Conservation (phyloP, 2,797 vertebrate species). For the Gobio occitaniae region DNA sequence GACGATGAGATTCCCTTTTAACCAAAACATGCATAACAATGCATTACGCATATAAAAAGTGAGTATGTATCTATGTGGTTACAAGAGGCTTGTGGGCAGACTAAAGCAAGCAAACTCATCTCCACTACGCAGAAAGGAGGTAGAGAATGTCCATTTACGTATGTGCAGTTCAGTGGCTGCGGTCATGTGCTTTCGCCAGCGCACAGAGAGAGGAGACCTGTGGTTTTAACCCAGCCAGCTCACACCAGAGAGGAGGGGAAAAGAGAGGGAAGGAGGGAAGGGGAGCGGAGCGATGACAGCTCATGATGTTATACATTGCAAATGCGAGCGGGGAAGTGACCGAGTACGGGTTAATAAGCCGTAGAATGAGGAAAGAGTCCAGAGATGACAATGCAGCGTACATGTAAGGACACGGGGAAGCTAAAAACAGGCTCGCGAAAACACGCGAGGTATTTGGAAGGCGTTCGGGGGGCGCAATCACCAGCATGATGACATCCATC, state of each 20-base stretch:
- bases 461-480: not conserved
- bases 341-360: conserved; percentile 34
- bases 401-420: not conserved
- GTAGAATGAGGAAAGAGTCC: conserved; percentile 12
- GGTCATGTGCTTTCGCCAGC: conserved; percentile 39
- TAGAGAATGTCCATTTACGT: conserved; percentile 57
- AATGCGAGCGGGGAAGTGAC: conserved; percentile 49
- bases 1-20: conserved; percentile 8
- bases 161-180: conserved; percentile 44
- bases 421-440: not conserved
- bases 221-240: conserved; percentile 45
- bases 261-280: conserved; percentile 1
- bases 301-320: conserved; percentile 54
- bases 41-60: not conserved
- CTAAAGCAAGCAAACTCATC: conserved; percentile 38
- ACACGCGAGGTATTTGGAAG: conserved; percentile 8
- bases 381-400: conserved; percentile 20
- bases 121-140: conserved; percentile 24
- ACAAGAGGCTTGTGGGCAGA: conserved; percentile 35
- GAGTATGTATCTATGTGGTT: conserved; percentile 31
- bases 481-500: conserved; percentile 24
- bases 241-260: conserved; percentile 20
- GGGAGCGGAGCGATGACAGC: conserved; percentile 49
- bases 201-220: conserved; percentile 52
- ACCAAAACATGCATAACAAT: conserved; percentile 3